Evolutionary conservation across 1,140 invertebrate species (phyloP).

Genomic region (Sycophila sp.): DNA sequence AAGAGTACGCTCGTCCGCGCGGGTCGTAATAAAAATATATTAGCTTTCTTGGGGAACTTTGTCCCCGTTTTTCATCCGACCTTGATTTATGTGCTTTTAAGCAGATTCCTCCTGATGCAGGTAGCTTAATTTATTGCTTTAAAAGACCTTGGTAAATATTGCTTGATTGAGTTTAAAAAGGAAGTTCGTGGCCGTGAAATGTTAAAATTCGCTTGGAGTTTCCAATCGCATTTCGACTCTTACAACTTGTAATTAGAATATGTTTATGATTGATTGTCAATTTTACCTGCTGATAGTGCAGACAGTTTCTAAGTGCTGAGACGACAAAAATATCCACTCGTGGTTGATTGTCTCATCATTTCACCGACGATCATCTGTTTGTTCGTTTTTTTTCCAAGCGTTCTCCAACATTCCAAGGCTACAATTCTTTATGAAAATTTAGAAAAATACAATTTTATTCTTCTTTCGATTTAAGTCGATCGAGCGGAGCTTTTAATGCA

Average conservation of each 20-base stretch:
- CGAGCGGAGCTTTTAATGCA: too few relatives aligned
- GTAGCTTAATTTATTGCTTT: conserved; percentile 9
- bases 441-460: too few relatives aligned
- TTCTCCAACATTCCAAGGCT: too few relatives aligned
- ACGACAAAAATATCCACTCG: background rate
- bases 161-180: background rate
- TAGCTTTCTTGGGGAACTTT: background rate
- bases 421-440: too few relatives aligned
- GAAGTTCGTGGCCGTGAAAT: background rate
- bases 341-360: conserved; percentile 19
- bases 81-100: background rate
- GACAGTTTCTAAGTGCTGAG: background rate
- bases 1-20: background rate
- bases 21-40: conserved; percentile 4
- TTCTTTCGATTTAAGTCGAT: too few relatives aligned
- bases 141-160: background rate
- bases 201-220: background rate
- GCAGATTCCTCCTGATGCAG: background rate
- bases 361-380: too few relatives aligned
- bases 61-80: background rate
- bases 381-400: too few relatives aligned
- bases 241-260: conserved; percentile 5
- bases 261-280: conserved; percentile 23
- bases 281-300: background rate
- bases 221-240: background rate